A percentile compares a stretch with the other conserved stretches of the same genome.
phyloP scores from a whole-genome alignment of 2,888 invertebrate genomes.

The Sarcophaga rosellei region DNA sequence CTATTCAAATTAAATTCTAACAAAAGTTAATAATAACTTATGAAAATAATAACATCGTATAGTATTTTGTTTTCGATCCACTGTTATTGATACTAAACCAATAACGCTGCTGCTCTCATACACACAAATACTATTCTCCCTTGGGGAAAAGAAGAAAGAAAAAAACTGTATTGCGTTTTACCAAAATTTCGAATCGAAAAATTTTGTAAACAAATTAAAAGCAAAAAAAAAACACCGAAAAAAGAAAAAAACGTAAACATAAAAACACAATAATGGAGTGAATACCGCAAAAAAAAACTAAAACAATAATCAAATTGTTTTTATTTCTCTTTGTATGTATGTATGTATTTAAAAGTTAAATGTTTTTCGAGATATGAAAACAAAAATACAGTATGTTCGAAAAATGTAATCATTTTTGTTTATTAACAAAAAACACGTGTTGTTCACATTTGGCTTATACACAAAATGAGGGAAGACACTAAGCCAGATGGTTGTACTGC shows the following conservation, averaged over 20 bases:
- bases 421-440: too few relatives aligned
- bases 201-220: slow-evolving; percentile 35
- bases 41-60: background rate
- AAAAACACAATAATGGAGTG: slow-evolving; percentile 15
- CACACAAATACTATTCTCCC: background rate
- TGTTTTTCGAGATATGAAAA: too few relatives aligned
- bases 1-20: background rate
- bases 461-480: too few relatives aligned
- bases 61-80: background rate
- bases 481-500: too few relatives aligned
- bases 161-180: slow-evolving; percentile 33
- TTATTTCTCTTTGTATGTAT: slow-evolving; percentile 17
- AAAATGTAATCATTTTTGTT: too few relatives aligned
- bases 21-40: background rate
- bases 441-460: too few relatives aligned
- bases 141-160: background rate
- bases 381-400: too few relatives aligned
- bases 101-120: background rate
- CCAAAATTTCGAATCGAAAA: slow-evolving; percentile 10
- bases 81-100: background rate
- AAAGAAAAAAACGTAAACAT: background rate
- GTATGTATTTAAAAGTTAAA: background rate
- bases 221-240: slow-evolving; percentile 18
- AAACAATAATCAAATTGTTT: slow-evolving; percentile 24
- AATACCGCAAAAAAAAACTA: slow-evolving; percentile 3